A percentile compares a stretch with the other conserved stretches of the same genome.
Evolutionary conservation across 2,888 invertebrate species (phyloP).

Genomic region (Noctua comes): DNA sequence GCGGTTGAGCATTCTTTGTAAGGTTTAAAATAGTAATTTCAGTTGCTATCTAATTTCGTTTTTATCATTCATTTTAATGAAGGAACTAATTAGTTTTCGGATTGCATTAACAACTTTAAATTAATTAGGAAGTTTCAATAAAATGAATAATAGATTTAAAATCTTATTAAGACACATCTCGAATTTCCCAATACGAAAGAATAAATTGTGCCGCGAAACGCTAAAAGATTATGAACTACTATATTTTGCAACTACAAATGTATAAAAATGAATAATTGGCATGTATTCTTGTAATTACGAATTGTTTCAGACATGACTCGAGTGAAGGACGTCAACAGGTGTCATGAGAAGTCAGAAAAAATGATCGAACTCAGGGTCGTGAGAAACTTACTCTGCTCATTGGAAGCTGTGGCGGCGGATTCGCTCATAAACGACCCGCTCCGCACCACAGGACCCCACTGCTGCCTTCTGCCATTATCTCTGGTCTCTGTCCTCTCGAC

Average conservation of each 20-base stretch:
- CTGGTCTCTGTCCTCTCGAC: conserved; percentile 86
- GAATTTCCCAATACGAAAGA: conserved; percentile 9
- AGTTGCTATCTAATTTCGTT: background rate
- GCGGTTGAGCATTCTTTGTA: no score
- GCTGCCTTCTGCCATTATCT: conserved; percentile 83
- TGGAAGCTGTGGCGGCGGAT: conserved; percentile 79
- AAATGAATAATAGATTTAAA: background rate
- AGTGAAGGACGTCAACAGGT: conserved; percentile 84
- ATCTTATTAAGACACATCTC: conserved; percentile 2
- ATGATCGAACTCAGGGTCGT: conserved; percentile 74
- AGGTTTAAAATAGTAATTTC: background rate
- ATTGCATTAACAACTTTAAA: background rate
- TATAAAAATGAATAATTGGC: conserved; percentile 64
- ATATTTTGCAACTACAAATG: conserved; percentile 39
- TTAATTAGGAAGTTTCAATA: background rate
- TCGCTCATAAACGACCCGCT: conserved; percentile 83
- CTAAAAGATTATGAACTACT: conserved; percentile 28
- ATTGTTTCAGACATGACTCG: conserved; percentile 65
- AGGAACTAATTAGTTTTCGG: background rate
- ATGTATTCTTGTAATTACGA: conserved; percentile 66
- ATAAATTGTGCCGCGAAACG: conserved; percentile 45
- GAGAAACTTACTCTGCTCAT: conserved; percentile 85
- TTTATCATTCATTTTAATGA: background rate
- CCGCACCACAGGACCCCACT: conserved; percentile 84
- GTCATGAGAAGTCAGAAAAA: conserved; percentile 76